Evolutionary conservation across 2,797 vertebrate genomes (phyloP).

Genomic region (Crocidura indochinensis): DNA sequence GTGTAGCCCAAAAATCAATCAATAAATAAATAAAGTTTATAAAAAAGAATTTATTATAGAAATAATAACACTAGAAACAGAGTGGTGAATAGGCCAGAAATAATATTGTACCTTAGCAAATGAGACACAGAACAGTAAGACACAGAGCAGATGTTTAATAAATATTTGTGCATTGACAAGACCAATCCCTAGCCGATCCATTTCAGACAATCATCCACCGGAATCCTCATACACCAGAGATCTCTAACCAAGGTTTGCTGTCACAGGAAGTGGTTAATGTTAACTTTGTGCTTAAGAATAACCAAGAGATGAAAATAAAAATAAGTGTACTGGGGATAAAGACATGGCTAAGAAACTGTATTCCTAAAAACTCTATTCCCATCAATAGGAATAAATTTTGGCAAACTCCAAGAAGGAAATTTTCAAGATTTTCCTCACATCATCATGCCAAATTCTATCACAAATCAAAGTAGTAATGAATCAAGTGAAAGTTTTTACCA

Average conservation of each 20-base stretch:
- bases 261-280: constrained; percentile 14
- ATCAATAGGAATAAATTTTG: constrained; percentile 53
- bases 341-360: constrained; percentile 3
- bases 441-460: constrained; percentile 19
- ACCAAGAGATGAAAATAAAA: constrained; percentile 64
- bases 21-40: not conserved
- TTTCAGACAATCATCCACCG: not conserved
- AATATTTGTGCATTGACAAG: constrained; percentile 14
- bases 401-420: constrained; percentile 10
- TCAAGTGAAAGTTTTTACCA: constrained; percentile 12
- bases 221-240: constrained; percentile 8
- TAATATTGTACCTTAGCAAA: not conserved
- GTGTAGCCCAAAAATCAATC: too few relatives aligned
- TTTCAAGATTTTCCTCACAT: not conserved
- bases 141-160: constrained; percentile 36
- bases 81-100: not conserved
- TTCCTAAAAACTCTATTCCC: constrained; percentile 39
- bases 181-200: constrained; percentile 24
- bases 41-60: constrained; percentile 7
- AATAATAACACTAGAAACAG: not conserved
- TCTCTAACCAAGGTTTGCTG: constrained; percentile 28
- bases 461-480: constrained; percentile 53
- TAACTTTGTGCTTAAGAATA: constrained; percentile 63
- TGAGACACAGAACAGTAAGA: not conserved
- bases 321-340: constrained; percentile 4